Base-by-base conservation (phyloP, 1,140 invertebrate species). In the Panonychus citri region DNA sequence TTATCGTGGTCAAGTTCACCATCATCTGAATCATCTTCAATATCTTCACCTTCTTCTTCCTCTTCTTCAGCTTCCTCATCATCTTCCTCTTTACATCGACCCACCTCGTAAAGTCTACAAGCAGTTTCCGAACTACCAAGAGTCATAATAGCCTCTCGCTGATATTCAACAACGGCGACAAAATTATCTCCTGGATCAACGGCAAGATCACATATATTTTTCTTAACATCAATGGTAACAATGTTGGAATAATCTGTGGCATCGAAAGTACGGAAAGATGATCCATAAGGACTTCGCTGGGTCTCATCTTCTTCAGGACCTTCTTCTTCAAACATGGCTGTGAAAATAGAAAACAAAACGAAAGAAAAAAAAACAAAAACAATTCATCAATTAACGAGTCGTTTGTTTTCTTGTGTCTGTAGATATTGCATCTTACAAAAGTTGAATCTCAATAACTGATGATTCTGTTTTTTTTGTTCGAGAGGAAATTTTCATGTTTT, bases 221-320 rank as follows among this genome's bases (percentile, higher is more conserved):
- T 76, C 66, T 85, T 86, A 4, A 89, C 81, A 71, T 91, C 87
- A 59, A 84, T 80, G 0, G 88, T 93, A 0, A 85, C 81, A 66
- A 95, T 94, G 62, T 79, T 86, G 30, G 81, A 83, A 67, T 97
- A 98, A 71, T 96, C 87, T 57, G 79, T 79, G 7, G 87, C 79
- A 74, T 97, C 90, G 59, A 97, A 74, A 5, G 87, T 91, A 66
- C 90, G 85, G 67, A 96, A 94, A 46, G 85, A 91, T 19, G 86
- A 83, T 57, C 82, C 80, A 68, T 78, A 85, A 61, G 78, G 68
- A 59, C 65, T 68, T 49, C 66, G 74, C 10, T 73, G 71, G 25
- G 77, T 72, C 54, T 80, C 77, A 60, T 81, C 78, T 52, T 54
- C 61, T 28, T 54, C 53, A 42, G 53, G 48, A 37, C 3, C 39